Percentiles rank a stretch among this genome's conserved stretches.
phyloP scores from a whole-genome alignment of 2,888 invertebrate genomes.

The Sinopyrophorus schimmeli region DNA sequence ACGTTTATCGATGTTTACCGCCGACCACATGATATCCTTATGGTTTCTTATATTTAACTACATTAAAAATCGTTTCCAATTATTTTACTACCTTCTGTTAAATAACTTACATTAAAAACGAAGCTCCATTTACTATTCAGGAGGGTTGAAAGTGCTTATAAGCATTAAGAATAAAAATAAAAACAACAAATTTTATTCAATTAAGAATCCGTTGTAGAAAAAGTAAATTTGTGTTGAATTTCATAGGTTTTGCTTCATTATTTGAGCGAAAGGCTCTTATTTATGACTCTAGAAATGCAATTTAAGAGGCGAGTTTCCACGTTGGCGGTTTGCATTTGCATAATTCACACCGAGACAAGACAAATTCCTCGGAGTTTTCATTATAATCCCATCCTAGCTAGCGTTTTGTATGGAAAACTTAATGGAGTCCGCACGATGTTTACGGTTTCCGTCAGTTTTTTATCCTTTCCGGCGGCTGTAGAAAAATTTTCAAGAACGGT shows the following conservation, averaged over 20 bases:
- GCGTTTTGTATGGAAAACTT: slow-evolving; percentile 47
- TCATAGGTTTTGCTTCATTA: slow-evolving; percentile 33
- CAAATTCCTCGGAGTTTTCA: slow-evolving; percentile 53
- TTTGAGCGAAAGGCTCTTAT: slow-evolving; percentile 44
- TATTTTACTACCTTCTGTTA: too few species aligned
- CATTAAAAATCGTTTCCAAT: too few species aligned
- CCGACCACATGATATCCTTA: slow-evolving; percentile 25
- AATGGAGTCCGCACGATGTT: slow-evolving; percentile 50
- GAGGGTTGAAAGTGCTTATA: background rate
- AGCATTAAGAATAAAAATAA: background rate
- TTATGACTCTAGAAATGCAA: slow-evolving; percentile 51
- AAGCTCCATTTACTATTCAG: slow-evolving; percentile 3
- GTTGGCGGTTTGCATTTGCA: slow-evolving; percentile 52
- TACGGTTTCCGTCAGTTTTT: slow-evolving; percentile 47
- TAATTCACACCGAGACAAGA: slow-evolving; percentile 53
- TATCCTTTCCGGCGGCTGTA: slow-evolving; percentile 36
- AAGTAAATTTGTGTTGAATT: slow-evolving; percentile 16
- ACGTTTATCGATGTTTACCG: slow-evolving; percentile 33
- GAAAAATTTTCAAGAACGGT: slow-evolving; percentile 29
- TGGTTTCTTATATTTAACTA: slow-evolving; percentile 25
- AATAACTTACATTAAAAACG: slow-evolving; percentile 21
- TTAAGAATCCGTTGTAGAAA: slow-evolving; percentile 14
- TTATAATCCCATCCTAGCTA: slow-evolving; percentile 48
- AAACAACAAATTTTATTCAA: slow-evolving; percentile 3
- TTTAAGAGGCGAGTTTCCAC: slow-evolving; percentile 51